Base-by-base conservation (phyloP, 2,113 vertebrate species). In the Sitta europaea region DNA sequence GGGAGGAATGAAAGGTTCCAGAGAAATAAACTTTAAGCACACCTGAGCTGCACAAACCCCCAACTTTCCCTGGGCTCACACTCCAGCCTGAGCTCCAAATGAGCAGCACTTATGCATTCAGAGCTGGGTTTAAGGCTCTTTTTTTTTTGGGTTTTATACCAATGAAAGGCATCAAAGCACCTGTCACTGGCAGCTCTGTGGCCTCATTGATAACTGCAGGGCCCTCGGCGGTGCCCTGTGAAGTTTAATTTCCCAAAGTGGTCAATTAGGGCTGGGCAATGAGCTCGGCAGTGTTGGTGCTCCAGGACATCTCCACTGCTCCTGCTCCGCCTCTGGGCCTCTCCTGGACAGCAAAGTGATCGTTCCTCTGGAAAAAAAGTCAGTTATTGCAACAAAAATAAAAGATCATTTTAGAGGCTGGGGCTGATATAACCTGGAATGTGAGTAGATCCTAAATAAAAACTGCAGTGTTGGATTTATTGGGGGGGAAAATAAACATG, bases 181-280 rank as follows among this genome's bases (percentile, higher is more conserved):
- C 87, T 90, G 92, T 86, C 92, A 90, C 89, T 75, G 50, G 66
- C 92, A 97, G 87, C 95, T 89, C 53, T 53, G 43, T 84, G 93
- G 35, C 93, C 91, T 96, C 92, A 86, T 86, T 95, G 93, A 93
- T 94, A 96, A 97, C 57, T 92, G 90, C 28, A 93, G 78, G 90
- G 91, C 82, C 90, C 93, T 92, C 35, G 75, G 87, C 88, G 0
- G 57, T 96, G 95, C 91, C 83, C 61, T 90, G 75, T 92, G 67
- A 97, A 97, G 96, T 90, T 97, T 92, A 94, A 98, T 97, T 96
- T 97, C 96, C 95, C 97, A 96, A 92, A 97, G 96, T 11, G 85
- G 78, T 97, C 95, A 97, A 92, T 97, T 97, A 97, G 43, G 95
- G 63, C 61, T 74, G 33, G 18, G 83, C 90, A 93, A 90, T 5